Evolutionary conservation across 2,113 vertebrate species (phyloP), one percentile per base, ranked within the genome.

Genomic region (Hyperopisus bebe): DNA sequence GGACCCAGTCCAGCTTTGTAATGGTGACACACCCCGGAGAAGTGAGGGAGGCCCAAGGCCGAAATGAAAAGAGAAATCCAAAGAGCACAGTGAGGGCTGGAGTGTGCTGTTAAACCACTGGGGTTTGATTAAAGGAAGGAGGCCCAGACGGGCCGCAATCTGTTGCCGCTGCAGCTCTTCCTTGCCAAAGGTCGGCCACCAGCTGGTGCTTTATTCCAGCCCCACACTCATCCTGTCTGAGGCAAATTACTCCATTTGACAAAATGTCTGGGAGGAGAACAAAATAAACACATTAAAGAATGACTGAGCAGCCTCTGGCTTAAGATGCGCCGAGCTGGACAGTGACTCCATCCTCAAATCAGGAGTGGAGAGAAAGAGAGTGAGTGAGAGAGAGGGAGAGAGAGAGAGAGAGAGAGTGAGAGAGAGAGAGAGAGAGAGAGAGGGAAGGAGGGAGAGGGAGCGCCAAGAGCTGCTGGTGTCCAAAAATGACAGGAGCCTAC

Each of bases 401-500:
- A 5, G 21, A 70, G 74, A 44, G 62, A 47, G 10, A 2, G 47
- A 48, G 48, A 74, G 70, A 74, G 66, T 35, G 5, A 13, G 70
- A 5, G 13, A 74, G 77, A 50, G 77, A 53, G 51, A 1, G 50
- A 17, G 51, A 53, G 77, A 89, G 89, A 89, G 13, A 39, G 31
- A 6, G 70, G 15, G 31, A 24, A 13, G 15, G 70, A 88, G 87
- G 11, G 13, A 3, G 74, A 21, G 74, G 4, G 74, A 17, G 74
- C 6, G 35, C 17, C 15, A 42, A 42, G 86, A 58, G 47, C 80
- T 88, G 86, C 74, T 88, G 83, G 90, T 90, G 87, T 91, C 82
- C 88, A 90, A 90, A 93, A 92, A 94, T 90, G 93, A 93, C 94
- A 94, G 93, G 90, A 94, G 94, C 94, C 94, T 88, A 94, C 94